These are phyloP conservation scores for Zapus hudsonius DNA, from an alignment of 2,113 vertebrate species.

Conservation along the genomic window DNA sequence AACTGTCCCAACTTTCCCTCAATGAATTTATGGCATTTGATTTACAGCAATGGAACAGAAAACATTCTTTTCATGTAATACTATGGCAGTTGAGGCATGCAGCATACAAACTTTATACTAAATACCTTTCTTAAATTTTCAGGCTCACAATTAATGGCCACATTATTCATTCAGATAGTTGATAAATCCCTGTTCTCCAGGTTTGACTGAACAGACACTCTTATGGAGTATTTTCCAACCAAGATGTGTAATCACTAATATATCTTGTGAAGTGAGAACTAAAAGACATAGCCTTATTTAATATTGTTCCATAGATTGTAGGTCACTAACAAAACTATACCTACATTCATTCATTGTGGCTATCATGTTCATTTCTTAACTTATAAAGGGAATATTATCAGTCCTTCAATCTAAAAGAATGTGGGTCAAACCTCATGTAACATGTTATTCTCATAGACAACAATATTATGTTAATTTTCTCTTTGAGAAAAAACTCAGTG, in stretches of 20 bases:
- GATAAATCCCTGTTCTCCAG: not conserved
- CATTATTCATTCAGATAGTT: not conserved
- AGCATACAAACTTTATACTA: not conserved
- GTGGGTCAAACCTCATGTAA: slow-evolving; percentile 1
- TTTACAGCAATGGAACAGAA: not conserved
- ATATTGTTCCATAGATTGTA: not conserved
- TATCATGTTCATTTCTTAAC: not conserved
- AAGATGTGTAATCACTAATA: not conserved
- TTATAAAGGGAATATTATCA: not conserved
- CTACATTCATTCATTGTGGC: not conserved
- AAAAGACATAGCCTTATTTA: slow-evolving; percentile 19
- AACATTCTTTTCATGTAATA: not conserved
- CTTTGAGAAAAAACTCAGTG: not conserved
- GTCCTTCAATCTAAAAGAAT: not conserved
- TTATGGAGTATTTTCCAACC: not conserved
- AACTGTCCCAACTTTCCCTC: not conserved
- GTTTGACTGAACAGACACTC: slow-evolving; percentile 40
- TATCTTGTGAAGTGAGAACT: not conserved
- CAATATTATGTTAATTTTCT: not conserved
- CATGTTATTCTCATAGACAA: slow-evolving; percentile 12
- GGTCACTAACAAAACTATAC: not conserved
- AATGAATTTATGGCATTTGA: not conserved
- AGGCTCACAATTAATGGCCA: not conserved
- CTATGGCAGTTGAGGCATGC: not conserved
- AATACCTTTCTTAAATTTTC: not conserved